Base-by-base conservation (phyloP, 1,140 invertebrate species). In the Rhyacophila brunnea region DNA sequence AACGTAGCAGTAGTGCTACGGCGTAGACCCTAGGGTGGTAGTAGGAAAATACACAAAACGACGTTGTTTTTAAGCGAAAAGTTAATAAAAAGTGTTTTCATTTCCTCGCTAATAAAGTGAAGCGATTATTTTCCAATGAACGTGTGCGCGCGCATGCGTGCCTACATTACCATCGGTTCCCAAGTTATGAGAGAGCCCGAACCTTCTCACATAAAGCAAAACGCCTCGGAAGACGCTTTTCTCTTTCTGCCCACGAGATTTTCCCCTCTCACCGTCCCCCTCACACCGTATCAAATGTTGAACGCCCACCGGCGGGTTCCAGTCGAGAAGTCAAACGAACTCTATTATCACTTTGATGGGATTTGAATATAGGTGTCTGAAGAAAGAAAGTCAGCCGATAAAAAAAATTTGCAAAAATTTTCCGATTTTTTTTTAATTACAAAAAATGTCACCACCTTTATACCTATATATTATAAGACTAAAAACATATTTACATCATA, bases 81-180 rank as follows among this genome's bases (percentile, higher is more conserved):
- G n/a, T 35, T 35, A 35, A 35, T 6, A 13, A 40, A 13, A 40
- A 15, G 11, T 40, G 11, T 40, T 40, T 6, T 13, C 3, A 11
- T 17, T 45, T 17, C 47, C 36, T 58, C 43, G 46, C 18, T 59
- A 59, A 59, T 59, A 59, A 59, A 59, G 58, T 52, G 43, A 38
- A 50, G 14, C 50, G 42, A 53, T 53, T 47, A 59, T 47, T 59
- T 52, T 48, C 47, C 47, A 51, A 38, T 44, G 47, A 53, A 42
- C 52, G 56, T 58, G 50, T 59, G 58, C 58, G 57, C 55, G 56
- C 58, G 58, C 58, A 59, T 59, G 52, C 58, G 50, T 58, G 38
- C 38, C 47, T 58, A 58, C 47, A 57, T 57, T 48, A 58, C 55
- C 36, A 23, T 40, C 54, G 15, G 45, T 13, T 19, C 15, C 28